Conservation (phyloP, 2,113 vertebrate species). For the Neodon shergylaensis region DNA sequence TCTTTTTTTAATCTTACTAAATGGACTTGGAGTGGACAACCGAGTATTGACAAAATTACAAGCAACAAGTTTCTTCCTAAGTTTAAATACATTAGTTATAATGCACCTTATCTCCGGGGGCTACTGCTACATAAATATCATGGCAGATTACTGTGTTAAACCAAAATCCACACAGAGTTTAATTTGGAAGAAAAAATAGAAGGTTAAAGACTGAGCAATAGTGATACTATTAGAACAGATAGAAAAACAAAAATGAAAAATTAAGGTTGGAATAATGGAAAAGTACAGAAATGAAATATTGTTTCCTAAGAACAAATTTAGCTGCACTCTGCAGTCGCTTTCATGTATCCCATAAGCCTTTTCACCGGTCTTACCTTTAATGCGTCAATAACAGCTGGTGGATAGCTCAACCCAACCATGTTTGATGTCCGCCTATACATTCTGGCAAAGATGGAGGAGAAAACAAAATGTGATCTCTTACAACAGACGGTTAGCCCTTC, state of each 20-base stretch:
- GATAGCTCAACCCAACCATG: slow-evolving; percentile 99
- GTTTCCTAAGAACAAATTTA: slow-evolving; percentile 18
- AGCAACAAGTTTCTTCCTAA: background rate
- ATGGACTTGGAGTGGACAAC: background rate
- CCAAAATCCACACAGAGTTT: background rate
- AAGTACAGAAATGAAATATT: background rate
- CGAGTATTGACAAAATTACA: background rate
- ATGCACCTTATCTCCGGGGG: background rate
- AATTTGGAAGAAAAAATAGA: background rate
- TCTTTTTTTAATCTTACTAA: slow-evolving; percentile 20
- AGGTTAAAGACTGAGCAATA: background rate
- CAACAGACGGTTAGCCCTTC: background rate
- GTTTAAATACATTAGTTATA: background rate
- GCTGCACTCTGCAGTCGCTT: background rate
- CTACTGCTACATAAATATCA: background rate
- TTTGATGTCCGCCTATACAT: slow-evolving; percentile 99
- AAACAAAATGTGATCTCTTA: slow-evolving; percentile 71
- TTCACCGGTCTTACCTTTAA: slow-evolving; percentile 91
- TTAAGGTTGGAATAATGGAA: slow-evolving; percentile 14
- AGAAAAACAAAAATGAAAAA: background rate
- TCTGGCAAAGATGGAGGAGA: slow-evolving; percentile 86
- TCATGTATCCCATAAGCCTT: background rate
- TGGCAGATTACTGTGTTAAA: background rate
- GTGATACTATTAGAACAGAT: background rate
- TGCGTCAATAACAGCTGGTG: slow-evolving; percentile 94